Evolutionary conservation across 2,797 vertebrate genomes (phyloP).

Genomic region (Thripadectes ignobilis): DNA sequence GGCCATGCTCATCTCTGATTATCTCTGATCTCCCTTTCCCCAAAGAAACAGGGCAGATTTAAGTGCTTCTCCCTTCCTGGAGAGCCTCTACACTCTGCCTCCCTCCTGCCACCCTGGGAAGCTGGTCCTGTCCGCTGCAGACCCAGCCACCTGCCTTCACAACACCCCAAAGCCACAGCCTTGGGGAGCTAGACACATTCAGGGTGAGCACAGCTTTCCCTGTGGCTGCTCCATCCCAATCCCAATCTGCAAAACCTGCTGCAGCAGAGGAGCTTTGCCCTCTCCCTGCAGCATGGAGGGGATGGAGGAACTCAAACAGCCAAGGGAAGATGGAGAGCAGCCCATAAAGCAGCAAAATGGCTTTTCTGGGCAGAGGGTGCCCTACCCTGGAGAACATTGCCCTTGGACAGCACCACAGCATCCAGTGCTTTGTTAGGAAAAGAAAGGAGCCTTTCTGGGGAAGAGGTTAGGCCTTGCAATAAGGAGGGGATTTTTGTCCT

Average conservation of each 20-base stretch:
- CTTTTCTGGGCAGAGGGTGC: not conserved
- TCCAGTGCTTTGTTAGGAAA: not conserved
- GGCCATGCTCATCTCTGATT: not conserved
- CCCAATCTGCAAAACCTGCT: not conserved
- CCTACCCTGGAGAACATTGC: not conserved
- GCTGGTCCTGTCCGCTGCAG: not conserved
- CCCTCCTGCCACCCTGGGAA: not conserved
- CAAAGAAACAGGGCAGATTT: not conserved
- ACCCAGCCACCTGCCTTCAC: not conserved
- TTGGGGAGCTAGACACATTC: not conserved
- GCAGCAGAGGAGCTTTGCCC: accelerated
- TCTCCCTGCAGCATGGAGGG: not conserved
- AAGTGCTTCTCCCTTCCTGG: not conserved
- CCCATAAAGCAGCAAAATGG: not conserved
- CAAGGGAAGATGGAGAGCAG: not conserved
- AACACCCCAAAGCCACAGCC: not conserved
- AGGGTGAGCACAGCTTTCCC: not conserved
- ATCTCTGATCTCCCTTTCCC: not conserved
- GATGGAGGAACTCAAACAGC: not conserved
- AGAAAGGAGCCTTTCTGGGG: not conserved
- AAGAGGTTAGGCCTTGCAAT: not conserved
- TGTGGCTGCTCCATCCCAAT: not conserved
- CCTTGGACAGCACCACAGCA: not conserved
- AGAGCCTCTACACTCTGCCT: not conserved
- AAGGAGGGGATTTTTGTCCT: not conserved